phyloP scores from a whole-genome alignment of 2,113 vertebrate species.

The Fukomys damarensis region DNA sequence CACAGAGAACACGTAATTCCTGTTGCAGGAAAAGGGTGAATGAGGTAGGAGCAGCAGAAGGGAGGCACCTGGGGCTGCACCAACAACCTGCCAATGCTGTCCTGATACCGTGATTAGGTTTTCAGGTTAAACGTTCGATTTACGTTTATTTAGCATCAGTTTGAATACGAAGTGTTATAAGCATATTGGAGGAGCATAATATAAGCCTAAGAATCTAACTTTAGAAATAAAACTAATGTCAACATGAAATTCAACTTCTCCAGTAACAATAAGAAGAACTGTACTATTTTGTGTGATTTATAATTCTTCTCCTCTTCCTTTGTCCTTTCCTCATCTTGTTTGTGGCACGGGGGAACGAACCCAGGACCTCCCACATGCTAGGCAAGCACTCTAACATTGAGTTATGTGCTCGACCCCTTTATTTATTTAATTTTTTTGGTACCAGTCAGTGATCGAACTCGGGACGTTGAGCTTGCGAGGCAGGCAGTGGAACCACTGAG shows the following conservation, averaged over 20 bases:
- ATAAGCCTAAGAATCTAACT: background rate
- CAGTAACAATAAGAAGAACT: background rate
- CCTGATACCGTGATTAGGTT: background rate
- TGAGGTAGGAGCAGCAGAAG: background rate
- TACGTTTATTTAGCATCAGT: background rate
- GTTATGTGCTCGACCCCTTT: background rate
- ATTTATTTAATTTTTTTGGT: too few relatives aligned
- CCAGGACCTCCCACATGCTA: background rate
- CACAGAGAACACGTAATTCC: background rate
- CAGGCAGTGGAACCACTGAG: too few relatives aligned
- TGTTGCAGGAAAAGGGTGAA: too few relatives aligned
- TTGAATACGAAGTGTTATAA: background rate
- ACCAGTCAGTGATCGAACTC: too few relatives aligned
- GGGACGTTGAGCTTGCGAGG: too few relatives aligned
- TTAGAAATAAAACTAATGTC: background rate
- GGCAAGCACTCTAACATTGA: background rate
- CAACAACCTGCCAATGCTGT: background rate
- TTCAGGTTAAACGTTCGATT: background rate
- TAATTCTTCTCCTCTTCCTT: background rate
- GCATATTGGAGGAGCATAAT: background rate
- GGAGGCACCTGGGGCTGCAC: too few relatives aligned
- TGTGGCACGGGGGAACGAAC: background rate
- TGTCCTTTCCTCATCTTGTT: background rate
- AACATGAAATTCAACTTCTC: background rate
- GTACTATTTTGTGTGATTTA: background rate